These are phyloP conservation scores for Meghimatium bilineatum DNA, from an alignment of 2,888 invertebrate species.

Conservation along the genomic window DNA sequence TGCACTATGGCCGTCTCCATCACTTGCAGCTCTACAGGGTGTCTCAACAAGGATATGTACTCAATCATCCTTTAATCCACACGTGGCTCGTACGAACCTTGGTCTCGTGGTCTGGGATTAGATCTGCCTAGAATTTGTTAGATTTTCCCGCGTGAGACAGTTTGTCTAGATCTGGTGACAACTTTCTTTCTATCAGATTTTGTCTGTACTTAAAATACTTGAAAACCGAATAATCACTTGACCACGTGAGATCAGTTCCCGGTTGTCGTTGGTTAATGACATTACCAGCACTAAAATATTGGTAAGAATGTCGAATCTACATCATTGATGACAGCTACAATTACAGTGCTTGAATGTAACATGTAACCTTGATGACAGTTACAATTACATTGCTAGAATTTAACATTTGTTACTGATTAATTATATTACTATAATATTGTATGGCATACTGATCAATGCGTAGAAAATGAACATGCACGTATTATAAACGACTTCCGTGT, in stretches of 20 bases:
- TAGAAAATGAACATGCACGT: too few species aligned
- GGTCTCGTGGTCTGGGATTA: neutral
- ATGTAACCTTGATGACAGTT: too few species aligned
- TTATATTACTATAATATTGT: too few species aligned
- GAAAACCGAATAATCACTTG: neutral
- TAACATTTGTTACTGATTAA: too few species aligned
- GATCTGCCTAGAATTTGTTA: neutral
- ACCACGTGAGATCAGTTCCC: neutral
- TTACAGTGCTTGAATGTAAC: too few species aligned
- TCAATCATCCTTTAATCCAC: neutral
- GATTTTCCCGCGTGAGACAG: neutral
- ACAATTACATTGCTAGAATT: too few species aligned
- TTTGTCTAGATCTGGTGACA: neutral
- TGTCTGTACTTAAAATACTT: neutral
- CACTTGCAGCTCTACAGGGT: neutral
- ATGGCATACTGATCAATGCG: too few species aligned
- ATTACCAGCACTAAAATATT: too few species aligned
- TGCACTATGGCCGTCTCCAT: neutral
- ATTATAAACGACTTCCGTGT: too few species aligned
- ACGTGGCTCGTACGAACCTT: neutral
- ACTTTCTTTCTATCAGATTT: neutral
- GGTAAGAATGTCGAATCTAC: too few species aligned
- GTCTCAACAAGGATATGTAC: neutral
- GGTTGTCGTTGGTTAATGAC: neutral
- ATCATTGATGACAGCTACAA: too few species aligned